These are phyloP conservation scores for Pristionchus fissidentatus DNA, from an alignment of 2,888 invertebrate species.

Conservation along the genomic window DNA sequence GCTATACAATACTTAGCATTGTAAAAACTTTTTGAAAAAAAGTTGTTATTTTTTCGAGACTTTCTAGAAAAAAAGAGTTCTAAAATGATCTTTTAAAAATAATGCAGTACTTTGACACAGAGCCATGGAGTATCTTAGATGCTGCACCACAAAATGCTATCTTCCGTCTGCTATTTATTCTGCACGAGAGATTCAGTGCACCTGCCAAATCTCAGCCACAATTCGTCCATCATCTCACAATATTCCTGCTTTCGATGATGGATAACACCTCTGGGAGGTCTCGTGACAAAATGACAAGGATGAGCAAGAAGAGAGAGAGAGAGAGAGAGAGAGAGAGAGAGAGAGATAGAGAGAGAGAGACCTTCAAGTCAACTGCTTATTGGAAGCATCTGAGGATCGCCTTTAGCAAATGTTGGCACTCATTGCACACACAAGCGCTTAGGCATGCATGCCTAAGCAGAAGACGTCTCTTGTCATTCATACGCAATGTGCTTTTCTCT, in stretches of 20 bases:
- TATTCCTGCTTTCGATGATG: background rate
- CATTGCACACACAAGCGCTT: background rate
- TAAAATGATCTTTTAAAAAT: too few relatives aligned
- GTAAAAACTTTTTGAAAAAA: background rate
- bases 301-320: background rate
- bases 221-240: slow-evolving; percentile 21
- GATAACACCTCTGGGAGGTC: slow-evolving; percentile 28
- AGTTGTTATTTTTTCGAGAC: background rate
- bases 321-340: slow-evolving; percentile 25
- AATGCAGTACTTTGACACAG: too few relatives aligned
- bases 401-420: background rate
- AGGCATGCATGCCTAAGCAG: slow-evolving; percentile 33
- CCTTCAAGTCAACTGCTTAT: background rate
- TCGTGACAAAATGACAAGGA: background rate
- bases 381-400: background rate
- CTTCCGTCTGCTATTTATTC: too few relatives aligned
- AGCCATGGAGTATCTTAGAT: background rate
- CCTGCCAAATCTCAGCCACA: slow-evolving; percentile 17
- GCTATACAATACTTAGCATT: background rate
- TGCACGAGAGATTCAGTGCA: background rate
- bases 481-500: background rate
- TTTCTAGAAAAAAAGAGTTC: background rate
- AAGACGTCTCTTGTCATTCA: background rate
- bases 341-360: background rate
- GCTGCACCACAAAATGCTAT: too few relatives aligned